phyloP scores from a whole-genome alignment of 2,113 vertebrate genomes.

The Aldabrachelys gigantea region DNA sequence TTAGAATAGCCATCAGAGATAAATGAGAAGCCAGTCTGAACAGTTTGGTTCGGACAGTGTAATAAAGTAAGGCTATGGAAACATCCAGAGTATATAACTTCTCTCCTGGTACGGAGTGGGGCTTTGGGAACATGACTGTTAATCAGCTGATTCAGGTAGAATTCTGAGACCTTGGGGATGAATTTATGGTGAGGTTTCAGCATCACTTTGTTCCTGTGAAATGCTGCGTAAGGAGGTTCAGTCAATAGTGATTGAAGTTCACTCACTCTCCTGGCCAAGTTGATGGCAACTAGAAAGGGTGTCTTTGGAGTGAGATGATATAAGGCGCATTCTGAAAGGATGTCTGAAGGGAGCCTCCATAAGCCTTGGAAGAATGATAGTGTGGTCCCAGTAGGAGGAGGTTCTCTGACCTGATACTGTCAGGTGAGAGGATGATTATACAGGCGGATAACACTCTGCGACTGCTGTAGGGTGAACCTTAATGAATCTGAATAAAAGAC shows the following conservation, averaged over 20 bases:
- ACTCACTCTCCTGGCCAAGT: background rate
- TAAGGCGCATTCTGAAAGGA: background rate
- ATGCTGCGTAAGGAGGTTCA: background rate
- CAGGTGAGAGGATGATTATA: background rate
- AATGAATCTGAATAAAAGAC: background rate
- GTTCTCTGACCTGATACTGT: background rate
- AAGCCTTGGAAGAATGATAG: background rate
- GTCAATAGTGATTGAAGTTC: background rate
- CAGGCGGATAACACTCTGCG: background rate
- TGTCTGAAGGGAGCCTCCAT: background rate
- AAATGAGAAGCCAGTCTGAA: background rate
- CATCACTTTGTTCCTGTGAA: background rate
- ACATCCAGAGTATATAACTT: background rate
- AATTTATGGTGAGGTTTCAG: background rate
- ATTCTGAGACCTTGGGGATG: background rate
- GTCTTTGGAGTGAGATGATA: background rate
- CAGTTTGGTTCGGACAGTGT: background rate
- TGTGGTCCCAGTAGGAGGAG: background rate
- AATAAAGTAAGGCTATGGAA: background rate
- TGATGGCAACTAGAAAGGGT: background rate
- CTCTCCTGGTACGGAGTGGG: background rate
- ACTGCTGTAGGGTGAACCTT: background rate
- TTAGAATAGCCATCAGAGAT: background rate
- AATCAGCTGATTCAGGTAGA: background rate
- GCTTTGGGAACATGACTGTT: background rate